Percentiles rank a stretch among this genome's conserved stretches.
Evolutionary conservation across 53 echinoderm and acorn worm genomes (phyloP).

Genomic region (Astropecten irregularis): DNA sequence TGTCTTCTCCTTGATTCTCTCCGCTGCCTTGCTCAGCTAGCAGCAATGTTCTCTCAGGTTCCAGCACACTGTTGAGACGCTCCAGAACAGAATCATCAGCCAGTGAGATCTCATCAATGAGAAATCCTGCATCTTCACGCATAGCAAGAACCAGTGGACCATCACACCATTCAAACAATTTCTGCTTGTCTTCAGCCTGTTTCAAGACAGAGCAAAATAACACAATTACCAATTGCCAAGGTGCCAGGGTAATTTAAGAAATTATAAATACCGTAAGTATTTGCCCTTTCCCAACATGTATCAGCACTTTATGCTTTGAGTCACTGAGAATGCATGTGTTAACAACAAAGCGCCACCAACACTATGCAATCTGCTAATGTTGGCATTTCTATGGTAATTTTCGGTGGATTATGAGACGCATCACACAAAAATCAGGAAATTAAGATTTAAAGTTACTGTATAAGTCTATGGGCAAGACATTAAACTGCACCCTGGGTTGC

Average conservation of each 20-base stretch:
- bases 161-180: slow-evolving; percentile 98
- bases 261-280: background rate
- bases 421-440: no score
- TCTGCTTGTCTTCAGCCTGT: slow-evolving; percentile 79
- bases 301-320: no score
- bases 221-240: background rate
- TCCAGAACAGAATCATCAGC: slow-evolving; percentile 98
- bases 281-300: no score
- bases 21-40: slow-evolving; percentile 95
- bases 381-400: no score
- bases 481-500: no score
- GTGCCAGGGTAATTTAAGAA: background rate
- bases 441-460: no score
- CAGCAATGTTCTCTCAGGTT: slow-evolving; percentile 86
- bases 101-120: slow-evolving; percentile 97
- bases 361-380: no score
- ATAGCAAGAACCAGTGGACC: slow-evolving; percentile 94
- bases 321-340: no score
- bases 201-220: background rate
- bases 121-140: slow-evolving; percentile 86
- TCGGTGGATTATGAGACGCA: no score
- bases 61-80: slow-evolving; percentile 95
- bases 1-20: slow-evolving; percentile 65
- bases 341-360: no score
- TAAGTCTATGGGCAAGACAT: no score